A percentile compares a stretch with the other conserved stretches of the same genome.
Conservation (phyloP, 2,888 invertebrate genomes). For the Apantesis nais region DNA sequence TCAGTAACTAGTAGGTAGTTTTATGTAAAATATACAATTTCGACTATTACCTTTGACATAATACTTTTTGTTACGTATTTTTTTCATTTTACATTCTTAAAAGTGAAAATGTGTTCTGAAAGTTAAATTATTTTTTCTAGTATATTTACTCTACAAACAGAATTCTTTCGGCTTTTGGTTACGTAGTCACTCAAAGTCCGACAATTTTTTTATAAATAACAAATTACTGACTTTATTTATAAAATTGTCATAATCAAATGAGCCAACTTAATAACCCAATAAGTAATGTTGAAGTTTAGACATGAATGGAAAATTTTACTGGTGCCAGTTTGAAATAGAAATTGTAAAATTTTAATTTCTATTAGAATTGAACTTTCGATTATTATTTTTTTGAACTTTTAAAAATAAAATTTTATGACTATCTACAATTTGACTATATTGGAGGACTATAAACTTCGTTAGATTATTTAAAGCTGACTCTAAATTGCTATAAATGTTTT, state of each 20-base stretch:
- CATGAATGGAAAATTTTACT: no score
- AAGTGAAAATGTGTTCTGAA: neutral
- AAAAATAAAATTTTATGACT: neutral
- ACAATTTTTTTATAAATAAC: neutral
- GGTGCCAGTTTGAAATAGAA: no score
- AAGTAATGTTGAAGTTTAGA: neutral
- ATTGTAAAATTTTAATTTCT: no score
- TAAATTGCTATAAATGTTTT: neutral
- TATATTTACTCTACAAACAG: neutral
- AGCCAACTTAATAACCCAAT: no score
- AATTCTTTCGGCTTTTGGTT: neutral
- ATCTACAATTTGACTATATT: neutral
- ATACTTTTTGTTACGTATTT: neutral
- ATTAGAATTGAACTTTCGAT: neutral
- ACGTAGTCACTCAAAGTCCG: neutral
- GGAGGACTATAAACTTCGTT: no score
- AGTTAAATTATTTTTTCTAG: neutral
- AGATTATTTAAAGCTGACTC: neutral
- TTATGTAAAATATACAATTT: neutral
- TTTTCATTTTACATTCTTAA: neutral
- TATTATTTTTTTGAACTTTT: neutral
- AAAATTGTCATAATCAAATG: no score
- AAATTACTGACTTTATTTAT: neutral
- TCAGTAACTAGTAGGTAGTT: no score
- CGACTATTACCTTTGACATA: neutral